Conservation (phyloP, 2,113 vertebrate species). For the Daboia siamensis region DNA sequence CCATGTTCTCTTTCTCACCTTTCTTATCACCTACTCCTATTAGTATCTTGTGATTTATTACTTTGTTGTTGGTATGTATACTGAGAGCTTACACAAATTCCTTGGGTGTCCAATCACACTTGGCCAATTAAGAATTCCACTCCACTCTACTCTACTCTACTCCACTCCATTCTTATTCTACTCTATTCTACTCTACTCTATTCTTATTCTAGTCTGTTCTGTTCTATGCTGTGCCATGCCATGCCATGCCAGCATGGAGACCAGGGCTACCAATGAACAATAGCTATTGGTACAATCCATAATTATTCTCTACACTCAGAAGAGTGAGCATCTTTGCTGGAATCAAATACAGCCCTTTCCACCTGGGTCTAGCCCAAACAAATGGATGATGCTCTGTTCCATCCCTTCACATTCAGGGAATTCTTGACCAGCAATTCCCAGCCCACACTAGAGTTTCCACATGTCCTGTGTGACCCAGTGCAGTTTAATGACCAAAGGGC, state of each 20-base stretch:
- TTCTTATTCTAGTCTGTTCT: too few species aligned
- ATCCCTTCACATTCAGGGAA: neutral
- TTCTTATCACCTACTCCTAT: neutral
- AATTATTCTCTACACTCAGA: neutral
- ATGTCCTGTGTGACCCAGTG: neutral
- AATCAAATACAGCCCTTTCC: neutral
- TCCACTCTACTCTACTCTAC: too few species aligned
- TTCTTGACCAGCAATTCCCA: too few species aligned
- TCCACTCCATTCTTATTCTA: too few species aligned
- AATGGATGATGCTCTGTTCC: neutral
- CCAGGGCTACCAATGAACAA: too few species aligned
- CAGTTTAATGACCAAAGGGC: neutral
- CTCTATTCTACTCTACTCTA: too few species aligned
- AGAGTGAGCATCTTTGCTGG: neutral
- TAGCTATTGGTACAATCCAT: too few species aligned
- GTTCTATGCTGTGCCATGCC: too few species aligned
- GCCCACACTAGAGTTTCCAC: too few species aligned
- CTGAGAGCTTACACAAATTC: neutral
- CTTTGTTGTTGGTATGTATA: neutral
- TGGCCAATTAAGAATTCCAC: too few species aligned
- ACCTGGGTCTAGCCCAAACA: neutral
- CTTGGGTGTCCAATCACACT: neutral
- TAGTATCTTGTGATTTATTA: neutral
- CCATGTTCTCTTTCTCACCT: neutral
- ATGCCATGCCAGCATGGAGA: neutral